These are phyloP conservation scores for Globia sparganii DNA, from an alignment of 2,888 invertebrate species.

Conservation along the genomic window DNA sequence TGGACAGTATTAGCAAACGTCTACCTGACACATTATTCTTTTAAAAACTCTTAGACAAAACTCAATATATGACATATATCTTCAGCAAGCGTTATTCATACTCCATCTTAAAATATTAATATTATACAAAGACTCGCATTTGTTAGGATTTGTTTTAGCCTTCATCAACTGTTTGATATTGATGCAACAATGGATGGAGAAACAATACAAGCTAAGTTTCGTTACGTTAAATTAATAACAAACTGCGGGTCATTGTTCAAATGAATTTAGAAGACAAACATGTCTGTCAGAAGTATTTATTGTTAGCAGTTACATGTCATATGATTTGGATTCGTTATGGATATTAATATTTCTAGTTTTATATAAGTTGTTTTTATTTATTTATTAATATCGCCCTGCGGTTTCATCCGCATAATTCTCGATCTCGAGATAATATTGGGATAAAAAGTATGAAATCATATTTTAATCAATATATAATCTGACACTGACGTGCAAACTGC, in stretches of 20 bases:
- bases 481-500: too few species aligned
- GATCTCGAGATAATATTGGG: not conserved
- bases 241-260: constrained; percentile 40
- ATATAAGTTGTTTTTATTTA: constrained; percentile 41
- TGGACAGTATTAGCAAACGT: not conserved
- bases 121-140: constrained; percentile 28
- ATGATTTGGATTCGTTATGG: constrained; percentile 41
- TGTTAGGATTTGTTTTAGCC: constrained; percentile 30
- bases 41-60: not conserved
- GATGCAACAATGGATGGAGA: constrained; percentile 49
- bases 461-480: too few species aligned
- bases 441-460: not conserved
- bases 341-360: constrained; percentile 31
- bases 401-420: not conserved
- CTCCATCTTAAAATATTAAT: constrained; percentile 8
- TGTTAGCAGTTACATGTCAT: not conserved
- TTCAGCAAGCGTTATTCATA: not conserved
- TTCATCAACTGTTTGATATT: constrained; percentile 41
- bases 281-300: constrained; percentile 41
- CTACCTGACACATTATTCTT: not conserved
- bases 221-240: constrained; percentile 47
- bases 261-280: constrained; percentile 38
- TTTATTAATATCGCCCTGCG: not conserved
- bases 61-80: not conserved
- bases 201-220: constrained; percentile 26